Percentiles rank a stretch among this genome's conserved stretches.
Evolutionary conservation across 2,113 vertebrate species (phyloP).

Genomic region (Progne subis): DNA sequence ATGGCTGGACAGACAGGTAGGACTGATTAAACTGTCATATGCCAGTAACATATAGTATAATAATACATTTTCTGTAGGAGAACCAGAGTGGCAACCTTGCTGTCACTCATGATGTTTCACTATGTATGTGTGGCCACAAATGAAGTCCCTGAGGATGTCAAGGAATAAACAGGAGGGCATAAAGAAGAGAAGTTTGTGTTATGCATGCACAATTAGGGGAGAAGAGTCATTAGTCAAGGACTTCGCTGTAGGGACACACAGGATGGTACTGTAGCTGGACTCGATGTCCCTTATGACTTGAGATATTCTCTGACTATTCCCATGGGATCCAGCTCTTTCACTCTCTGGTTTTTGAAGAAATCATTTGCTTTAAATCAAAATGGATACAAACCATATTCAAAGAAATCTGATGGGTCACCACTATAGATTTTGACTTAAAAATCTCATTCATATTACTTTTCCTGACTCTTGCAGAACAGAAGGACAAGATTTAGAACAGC

Average conservation of each 20-base stretch:
- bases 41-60: neutral
- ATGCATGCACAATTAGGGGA: neutral
- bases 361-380: neutral
- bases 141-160: neutral
- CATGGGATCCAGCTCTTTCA: neutral
- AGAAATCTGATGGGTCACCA: neutral
- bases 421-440: neutral
- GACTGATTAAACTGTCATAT: conserved; percentile 41
- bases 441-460: conserved; percentile 3
- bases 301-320: neutral
- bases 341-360: neutral
- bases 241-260: neutral
- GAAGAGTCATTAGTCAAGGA: neutral
- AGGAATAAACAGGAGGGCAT: neutral
- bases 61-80: neutral
- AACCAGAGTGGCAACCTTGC: conserved; percentile 11
- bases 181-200: neutral
- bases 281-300: neutral
- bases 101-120: neutral
- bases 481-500: neutral
- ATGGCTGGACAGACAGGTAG: neutral
- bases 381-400: neutral
- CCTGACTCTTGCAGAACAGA: neutral
- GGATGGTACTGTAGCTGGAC: neutral
- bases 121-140: neutral